phyloP scores from a whole-genome alignment of 1,140 invertebrate genomes.

The Leptinotarsa texana region DNA sequence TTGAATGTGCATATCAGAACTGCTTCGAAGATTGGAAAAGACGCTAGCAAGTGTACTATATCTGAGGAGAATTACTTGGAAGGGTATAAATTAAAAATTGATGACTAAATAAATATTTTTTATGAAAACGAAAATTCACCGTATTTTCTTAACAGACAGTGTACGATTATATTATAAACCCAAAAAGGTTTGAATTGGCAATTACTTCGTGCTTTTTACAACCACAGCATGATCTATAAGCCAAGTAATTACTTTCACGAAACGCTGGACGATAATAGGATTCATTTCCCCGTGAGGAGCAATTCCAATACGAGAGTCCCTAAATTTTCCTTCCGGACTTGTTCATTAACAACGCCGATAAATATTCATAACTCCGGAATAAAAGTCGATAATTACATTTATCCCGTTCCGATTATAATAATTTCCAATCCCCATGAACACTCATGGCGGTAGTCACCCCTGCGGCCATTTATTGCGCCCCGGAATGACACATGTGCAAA shows the following conservation, averaged over 20 bases:
- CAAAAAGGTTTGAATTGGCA: background rate
- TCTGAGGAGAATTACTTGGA: too few relatives aligned
- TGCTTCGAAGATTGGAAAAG: too few relatives aligned
- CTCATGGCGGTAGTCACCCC: background rate
- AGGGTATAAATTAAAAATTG: too few relatives aligned
- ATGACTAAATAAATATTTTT: too few relatives aligned
- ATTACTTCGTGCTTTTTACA: background rate
- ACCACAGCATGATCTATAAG: background rate
- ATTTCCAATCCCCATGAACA: constrained; percentile 12
- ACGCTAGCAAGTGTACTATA: too few relatives aligned
- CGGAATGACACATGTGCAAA: constrained; percentile 5
- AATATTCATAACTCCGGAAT: constrained; percentile 14
- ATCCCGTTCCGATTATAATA: constrained; percentile 13
- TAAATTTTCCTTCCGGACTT: constrained; percentile 13
- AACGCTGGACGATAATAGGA: background rate
- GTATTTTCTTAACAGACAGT: too few relatives aligned
- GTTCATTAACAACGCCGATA: constrained; percentile 10
- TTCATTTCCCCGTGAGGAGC: background rate
- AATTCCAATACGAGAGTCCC: background rate
- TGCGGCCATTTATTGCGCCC: background rate
- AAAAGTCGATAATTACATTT: constrained; percentile 15
- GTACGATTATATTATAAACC: background rate
- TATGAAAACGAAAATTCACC: too few relatives aligned
- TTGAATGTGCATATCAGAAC: too few relatives aligned
- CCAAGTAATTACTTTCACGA: too few relatives aligned